phyloP scores from a whole-genome alignment of 2,797 vertebrate genomes.

The Psittacula derbiana region DNA sequence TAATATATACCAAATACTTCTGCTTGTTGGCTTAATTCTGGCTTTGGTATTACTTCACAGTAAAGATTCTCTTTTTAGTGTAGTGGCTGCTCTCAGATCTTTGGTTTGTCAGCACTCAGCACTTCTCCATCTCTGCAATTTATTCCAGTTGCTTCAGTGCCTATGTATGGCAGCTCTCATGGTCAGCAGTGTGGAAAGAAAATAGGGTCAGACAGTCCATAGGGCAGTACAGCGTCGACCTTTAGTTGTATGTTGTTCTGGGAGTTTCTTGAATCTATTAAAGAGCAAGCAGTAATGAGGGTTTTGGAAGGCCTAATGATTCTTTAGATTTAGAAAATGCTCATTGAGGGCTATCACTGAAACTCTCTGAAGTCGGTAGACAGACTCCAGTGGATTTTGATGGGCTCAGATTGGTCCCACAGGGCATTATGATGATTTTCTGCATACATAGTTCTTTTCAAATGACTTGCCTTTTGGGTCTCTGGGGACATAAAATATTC shows the following conservation, averaged over 20 bases:
- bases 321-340: not conserved
- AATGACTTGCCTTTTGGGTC: not conserved
- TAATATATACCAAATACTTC: not conserved
- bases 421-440: conserved; percentile 22
- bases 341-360: not conserved
- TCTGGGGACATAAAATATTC: conserved; percentile 16
- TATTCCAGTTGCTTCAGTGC: not conserved
- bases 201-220: fast-evolving
- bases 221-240: not conserved
- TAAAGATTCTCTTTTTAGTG: not conserved
- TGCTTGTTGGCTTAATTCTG: not conserved
- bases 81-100: not conserved
- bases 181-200: not conserved
- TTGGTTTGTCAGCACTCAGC: not conserved
- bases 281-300: not conserved
- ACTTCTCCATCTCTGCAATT: not conserved
- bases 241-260: not conserved
- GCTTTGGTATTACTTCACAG: not conserved
- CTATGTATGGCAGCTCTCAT: not conserved
- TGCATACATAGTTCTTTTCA: not conserved
- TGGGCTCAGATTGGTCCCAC: conserved; percentile 22
- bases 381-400: conserved; percentile 34
- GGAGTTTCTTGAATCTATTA: not conserved
- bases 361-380: conserved; percentile 2
- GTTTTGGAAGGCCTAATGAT: not conserved